Percentiles rank a stretch among this genome's conserved stretches.
Evolutionary conservation across 2,888 invertebrate species (phyloP).

Genomic region (Synergus laeviventris): DNA sequence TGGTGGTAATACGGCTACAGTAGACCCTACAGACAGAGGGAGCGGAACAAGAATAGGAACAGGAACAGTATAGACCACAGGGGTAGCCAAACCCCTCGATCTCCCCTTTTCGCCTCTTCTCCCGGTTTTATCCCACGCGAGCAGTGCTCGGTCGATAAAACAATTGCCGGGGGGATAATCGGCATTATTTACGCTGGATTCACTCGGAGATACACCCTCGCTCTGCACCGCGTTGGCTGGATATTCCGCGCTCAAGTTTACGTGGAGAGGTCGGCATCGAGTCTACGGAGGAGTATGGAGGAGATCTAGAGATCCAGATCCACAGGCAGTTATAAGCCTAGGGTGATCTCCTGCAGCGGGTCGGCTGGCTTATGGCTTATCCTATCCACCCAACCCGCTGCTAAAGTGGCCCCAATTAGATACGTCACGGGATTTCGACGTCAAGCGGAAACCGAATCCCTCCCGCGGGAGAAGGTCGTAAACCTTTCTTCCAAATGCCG

Average conservation of each 20-base stretch:
- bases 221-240: slow-evolving; percentile 42
- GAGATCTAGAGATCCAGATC: slow-evolving; percentile 58
- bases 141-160: slow-evolving; percentile 72
- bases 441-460: slow-evolving; percentile 65
- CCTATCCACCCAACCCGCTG: slow-evolving; percentile 63
- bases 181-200: slow-evolving; percentile 75
- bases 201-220: slow-evolving; percentile 60
- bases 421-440: slow-evolving; percentile 74
- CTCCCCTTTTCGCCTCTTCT: slow-evolving; percentile 33
- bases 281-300: slow-evolving; percentile 49
- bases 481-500: slow-evolving; percentile 51
- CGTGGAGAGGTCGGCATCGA: slow-evolving; percentile 50
- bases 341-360: slow-evolving; percentile 70
- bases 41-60: neutral
- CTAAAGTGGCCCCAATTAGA: slow-evolving; percentile 75
- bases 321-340: slow-evolving; percentile 70
- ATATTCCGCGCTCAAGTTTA: slow-evolving; percentile 43
- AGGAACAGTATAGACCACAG: neutral
- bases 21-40: neutral
- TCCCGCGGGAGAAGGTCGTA: slow-evolving; percentile 61
- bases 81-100: slow-evolving; percentile 24
- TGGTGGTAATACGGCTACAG: slow-evolving; percentile 21
- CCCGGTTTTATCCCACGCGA: slow-evolving; percentile 31
- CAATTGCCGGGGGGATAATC: slow-evolving; percentile 76
- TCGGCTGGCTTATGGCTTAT: slow-evolving; percentile 69